phyloP scores from a whole-genome alignment of 2,888 invertebrate species.

The Mimas tiliae region DNA sequence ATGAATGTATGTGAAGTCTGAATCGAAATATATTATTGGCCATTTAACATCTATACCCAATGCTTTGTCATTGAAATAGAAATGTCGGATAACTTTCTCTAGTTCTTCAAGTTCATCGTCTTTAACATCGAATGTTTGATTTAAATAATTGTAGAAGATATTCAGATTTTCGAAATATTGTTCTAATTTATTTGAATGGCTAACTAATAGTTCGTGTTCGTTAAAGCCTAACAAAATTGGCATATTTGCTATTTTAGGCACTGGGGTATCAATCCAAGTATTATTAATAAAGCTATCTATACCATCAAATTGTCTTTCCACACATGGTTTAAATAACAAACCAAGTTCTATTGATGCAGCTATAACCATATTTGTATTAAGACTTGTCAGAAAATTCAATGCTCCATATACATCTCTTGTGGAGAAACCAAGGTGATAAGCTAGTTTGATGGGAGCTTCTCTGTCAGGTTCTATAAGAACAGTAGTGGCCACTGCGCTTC shows the following conservation, averaged over 20 bases:
- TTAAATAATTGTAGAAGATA: too few relatives aligned
- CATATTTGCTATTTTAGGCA: conserved; percentile 41
- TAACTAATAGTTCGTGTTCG: conserved; percentile 45
- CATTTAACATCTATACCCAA: conserved; percentile 37
- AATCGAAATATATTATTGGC: conserved; percentile 51
- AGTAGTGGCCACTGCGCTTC: conserved; percentile 40
- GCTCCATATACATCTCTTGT: conserved; percentile 48
- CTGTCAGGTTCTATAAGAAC: conserved; percentile 37
- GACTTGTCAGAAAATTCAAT: conserved; percentile 42
- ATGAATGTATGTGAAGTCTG: conserved; percentile 56
- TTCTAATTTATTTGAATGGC: conserved; percentile 37
- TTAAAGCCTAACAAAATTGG: conserved; percentile 49
- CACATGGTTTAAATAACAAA: conserved; percentile 43
- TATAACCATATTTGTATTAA: conserved; percentile 45
- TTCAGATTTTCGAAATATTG: conserved; percentile 42
- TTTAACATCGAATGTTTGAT: conserved; percentile 40
- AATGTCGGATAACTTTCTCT: conserved; percentile 45
- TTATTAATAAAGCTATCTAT: conserved; percentile 47
- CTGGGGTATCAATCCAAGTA: conserved; percentile 38
- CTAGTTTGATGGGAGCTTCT: conserved; percentile 46
- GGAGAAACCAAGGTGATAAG: conserved; percentile 43
- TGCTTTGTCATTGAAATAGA: conserved; percentile 57
- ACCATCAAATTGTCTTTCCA: conserved; percentile 48
- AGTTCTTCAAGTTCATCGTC: conserved; percentile 40
- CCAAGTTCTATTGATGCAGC: conserved; percentile 38